Base-by-base conservation (phyloP, 1,140 invertebrate species). In the Polypedilum vanderplanki region DNA sequence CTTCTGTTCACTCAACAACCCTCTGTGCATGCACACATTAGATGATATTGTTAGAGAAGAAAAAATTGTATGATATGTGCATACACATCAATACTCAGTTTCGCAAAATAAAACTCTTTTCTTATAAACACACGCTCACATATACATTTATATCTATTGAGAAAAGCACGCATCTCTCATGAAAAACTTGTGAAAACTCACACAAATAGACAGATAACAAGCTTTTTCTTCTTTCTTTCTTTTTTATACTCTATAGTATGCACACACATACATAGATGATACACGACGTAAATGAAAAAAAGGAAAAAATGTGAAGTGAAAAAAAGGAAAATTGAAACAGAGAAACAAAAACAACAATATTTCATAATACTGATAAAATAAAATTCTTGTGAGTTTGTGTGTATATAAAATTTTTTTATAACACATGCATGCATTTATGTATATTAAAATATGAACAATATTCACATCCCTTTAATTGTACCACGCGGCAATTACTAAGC, bases 381-480 rank as follows among this genome's bases (percentile, higher is more conserved):
- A 12, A 57, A 57, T 15, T n/a, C 46, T n/a, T 57, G 15, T 4
- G 12, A 15, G 46, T 15, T 8, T 15, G n/a, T n/a, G n/a, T 57
- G 15, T n/a, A 57, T n/a, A 12, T 57, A 57, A 15, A 12, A 57
- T 4, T 15, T 57, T 57, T 46, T 46, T 46, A 57, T 57, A 70
- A 18, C 65, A 20, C 17, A 70, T 17, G 65, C 20, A 70, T 70
- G 1, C 65, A n/a, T n/a, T n/a, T n/a, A 70, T 7, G 17, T 18
- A 67, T 46, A 46, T 46, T 12, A 1, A 57, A 57, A 57, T 57
- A 12, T 15, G n/a, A 4, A 57, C n/a, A 57, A 57, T 57, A 15
- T 57, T n/a, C n/a, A n/a, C 46, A 57, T 18, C 65, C 65, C 17
- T 70, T 22, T 70, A 70, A 70, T 70, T 70, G 65, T 70, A 70